Evolutionary conservation across 2,797 vertebrate species (phyloP).

Genomic region (Lerista edwardsae): DNA sequence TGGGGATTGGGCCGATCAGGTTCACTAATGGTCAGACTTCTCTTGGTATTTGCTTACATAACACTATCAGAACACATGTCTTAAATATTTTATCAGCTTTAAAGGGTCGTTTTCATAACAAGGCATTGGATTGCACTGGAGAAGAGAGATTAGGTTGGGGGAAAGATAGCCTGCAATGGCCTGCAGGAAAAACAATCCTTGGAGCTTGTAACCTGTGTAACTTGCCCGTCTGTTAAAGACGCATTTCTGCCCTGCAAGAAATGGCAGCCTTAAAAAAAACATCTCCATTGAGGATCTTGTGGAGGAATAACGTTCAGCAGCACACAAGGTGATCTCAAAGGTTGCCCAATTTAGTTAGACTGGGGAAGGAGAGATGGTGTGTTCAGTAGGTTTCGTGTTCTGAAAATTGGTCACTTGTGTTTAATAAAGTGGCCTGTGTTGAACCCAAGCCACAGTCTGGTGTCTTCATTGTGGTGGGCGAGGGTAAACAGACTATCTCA

Average conservation of each 20-base stretch:
- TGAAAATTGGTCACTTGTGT: too few relatives aligned
- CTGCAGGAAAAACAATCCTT: constrained; percentile 45
- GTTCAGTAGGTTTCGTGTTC: too few relatives aligned
- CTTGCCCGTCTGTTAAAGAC: constrained; percentile 19
- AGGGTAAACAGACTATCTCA: too few relatives aligned
- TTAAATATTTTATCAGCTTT: constrained; percentile 78
- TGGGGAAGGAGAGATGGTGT: too few relatives aligned
- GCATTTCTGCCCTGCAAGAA: neutral
- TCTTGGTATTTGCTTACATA: constrained; percentile 74
- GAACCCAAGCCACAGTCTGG: too few relatives aligned
- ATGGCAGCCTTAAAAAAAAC: rapidly evolving
- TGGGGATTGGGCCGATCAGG: constrained; percentile 61
- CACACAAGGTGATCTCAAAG: neutral
- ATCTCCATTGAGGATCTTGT: neutral
- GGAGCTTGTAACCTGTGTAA: constrained; percentile 28
- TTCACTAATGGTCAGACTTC: constrained; percentile 65
- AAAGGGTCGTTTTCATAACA: constrained; percentile 63
- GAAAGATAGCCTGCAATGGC: constrained; percentile 35
- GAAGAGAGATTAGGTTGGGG: constrained; percentile 40
- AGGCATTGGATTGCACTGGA: constrained; percentile 46
- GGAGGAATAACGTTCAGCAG: neutral
- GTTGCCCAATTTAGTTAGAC: neutral
- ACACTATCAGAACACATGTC: constrained; percentile 66
- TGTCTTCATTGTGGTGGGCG: too few relatives aligned
- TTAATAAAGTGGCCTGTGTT: too few relatives aligned